Evolutionary conservation across 2,113 vertebrate genomes (phyloP).

Genomic region (Brachyistius frenatus): DNA sequence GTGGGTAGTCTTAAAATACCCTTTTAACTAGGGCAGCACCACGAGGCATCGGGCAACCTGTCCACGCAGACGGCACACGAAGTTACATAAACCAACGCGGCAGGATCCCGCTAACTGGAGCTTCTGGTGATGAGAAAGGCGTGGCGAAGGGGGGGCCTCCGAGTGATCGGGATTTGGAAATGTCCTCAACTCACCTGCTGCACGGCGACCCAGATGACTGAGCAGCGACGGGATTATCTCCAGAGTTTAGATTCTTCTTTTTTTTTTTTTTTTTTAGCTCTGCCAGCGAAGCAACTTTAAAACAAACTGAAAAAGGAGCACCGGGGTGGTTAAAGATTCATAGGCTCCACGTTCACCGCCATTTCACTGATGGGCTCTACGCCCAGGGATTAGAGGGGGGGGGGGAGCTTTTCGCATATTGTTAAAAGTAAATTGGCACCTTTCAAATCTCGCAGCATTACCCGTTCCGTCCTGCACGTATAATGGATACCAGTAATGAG

Average conservation of each 20-base stretch:
- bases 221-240: conserved; percentile 55
- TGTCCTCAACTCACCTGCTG: conserved; percentile 39
- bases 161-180: not conserved
- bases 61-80: conserved; percentile 43
- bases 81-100: conserved; percentile 36
- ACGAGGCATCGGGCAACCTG: conserved; percentile 57
- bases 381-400: conserved; percentile 59
- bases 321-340: conserved; percentile 67
- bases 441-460: conserved; percentile 68
- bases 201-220: conserved; percentile 46
- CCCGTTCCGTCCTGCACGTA: conserved; percentile 57
- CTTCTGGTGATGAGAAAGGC: conserved; percentile 13
- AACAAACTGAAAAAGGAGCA: conserved; percentile 44
- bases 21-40: conserved; percentile 77
- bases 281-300: conserved; percentile 57
- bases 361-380: conserved; percentile 63
- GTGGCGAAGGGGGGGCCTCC: not conserved
- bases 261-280: conserved; percentile 5
- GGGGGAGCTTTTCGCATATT: conserved; percentile 57
- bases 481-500: conserved; percentile 76
- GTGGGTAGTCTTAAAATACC: conserved; percentile 84
- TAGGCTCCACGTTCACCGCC: conserved; percentile 48
- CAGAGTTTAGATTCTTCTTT: conserved; percentile 16
- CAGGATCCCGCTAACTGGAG: conserved; percentile 37
- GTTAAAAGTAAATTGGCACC: conserved; percentile 75